Percentiles rank a stretch among this genome's conserved stretches.
These are phyloP conservation scores for Lipophrys pholis DNA, from an alignment of 2,113 vertebrate species.

Conservation along the genomic window DNA sequence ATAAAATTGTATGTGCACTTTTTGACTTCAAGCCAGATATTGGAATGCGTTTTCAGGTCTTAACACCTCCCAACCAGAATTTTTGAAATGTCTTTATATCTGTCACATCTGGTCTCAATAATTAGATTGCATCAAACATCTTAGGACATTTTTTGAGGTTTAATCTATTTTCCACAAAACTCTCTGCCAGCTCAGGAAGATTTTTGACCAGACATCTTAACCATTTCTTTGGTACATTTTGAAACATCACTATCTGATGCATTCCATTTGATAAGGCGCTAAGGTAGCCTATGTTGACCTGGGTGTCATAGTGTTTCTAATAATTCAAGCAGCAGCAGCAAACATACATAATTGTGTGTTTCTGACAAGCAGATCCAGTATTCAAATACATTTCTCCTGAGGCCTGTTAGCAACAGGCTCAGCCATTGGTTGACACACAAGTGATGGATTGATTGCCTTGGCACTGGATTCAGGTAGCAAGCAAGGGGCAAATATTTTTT, in stretches of 20 bases:
- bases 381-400: constrained; percentile 19
- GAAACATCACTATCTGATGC: too few relatives aligned
- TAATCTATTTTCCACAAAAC: neutral
- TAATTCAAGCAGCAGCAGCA: neutral
- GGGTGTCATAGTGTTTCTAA: neutral
- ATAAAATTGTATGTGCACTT: neutral
- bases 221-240: too few relatives aligned
- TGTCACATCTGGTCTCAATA: neutral
- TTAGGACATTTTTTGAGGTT: neutral
- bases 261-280: too few relatives aligned
- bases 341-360: neutral
- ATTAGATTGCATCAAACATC: neutral
- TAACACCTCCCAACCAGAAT: too few relatives aligned
- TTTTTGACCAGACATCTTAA: neutral
- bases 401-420: constrained; percentile 22
- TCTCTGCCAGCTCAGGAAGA: neutral
- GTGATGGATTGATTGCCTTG: constrained; percentile 64
- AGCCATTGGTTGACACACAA: constrained; percentile 49
- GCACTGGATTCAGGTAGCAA: constrained; percentile 35
- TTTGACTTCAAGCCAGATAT: neutral
- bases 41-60: too few relatives aligned
- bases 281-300: neutral
- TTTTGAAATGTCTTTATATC: neutral
- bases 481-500: constrained; percentile 59
- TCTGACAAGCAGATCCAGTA: neutral